Evolutionary conservation across 2,113 vertebrate genomes (phyloP).

Genomic region (Pollimyrus isidori): DNA sequence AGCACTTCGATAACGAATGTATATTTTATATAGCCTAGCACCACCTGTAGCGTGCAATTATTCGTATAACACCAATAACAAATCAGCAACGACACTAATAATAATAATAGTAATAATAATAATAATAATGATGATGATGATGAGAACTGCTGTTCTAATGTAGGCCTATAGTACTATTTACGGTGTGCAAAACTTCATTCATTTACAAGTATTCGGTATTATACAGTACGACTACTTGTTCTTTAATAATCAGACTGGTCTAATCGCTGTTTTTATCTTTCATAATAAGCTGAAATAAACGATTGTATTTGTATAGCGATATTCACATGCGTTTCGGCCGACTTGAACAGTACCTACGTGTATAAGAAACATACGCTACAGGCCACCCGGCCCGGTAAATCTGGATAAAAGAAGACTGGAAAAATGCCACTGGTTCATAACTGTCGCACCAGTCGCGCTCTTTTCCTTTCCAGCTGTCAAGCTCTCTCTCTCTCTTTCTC

Average conservation of each 20-base stretch:
- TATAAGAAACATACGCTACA: neutral
- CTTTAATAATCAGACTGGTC: neutral
- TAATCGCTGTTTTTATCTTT: neutral
- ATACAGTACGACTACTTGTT: neutral
- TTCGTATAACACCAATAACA: neutral
- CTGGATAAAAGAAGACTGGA: neutral
- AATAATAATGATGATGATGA: neutral
- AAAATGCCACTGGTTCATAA: neutral
- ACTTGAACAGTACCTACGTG: neutral
- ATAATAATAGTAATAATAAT: neutral
- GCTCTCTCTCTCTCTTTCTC: neutral
- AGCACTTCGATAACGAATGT: neutral
- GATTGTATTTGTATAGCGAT: neutral
- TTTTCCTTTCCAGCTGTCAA: neutral
- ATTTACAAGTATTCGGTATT: neutral
- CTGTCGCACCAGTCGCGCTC: neutral
- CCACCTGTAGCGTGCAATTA: neutral
- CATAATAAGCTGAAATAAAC: neutral
- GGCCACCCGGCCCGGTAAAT: neutral
- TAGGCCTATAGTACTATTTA: neutral
- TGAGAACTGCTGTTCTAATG: neutral
- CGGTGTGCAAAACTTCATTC: neutral
- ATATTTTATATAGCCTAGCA: neutral
- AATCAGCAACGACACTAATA: neutral
- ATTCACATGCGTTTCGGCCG: neutral